phyloP scores from a whole-genome alignment of 2,888 invertebrate species.

The Pachycephus smyrnensis region DNA sequence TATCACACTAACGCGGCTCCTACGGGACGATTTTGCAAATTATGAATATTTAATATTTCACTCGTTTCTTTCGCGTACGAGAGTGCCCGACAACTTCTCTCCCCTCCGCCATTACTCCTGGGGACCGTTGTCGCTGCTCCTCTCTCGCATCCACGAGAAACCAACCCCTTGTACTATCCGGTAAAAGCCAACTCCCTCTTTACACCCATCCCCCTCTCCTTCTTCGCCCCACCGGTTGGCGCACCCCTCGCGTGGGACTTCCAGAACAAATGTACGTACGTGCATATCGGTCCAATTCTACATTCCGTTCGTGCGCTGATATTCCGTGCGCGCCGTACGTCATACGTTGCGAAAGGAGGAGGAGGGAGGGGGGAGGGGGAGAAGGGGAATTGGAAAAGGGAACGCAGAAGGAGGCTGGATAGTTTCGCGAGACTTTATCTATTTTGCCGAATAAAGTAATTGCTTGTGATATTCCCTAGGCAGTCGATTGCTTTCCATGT shows the following conservation, averaged over 20 bases:
- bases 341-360: conserved; percentile 14
- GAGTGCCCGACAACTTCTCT: no score
- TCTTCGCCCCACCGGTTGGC: background rate
- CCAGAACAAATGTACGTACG: conserved; percentile 19
- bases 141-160: no score
- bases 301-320: conserved; percentile 27
- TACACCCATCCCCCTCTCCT: background rate
- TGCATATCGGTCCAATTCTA: conserved; percentile 23
- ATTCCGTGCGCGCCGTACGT: conserved; percentile 15
- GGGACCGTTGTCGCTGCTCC: background rate
- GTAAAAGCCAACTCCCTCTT: conserved; percentile 1
- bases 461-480: no score
- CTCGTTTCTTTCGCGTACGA: no score
- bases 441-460: no score
- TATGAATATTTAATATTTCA: conserved; percentile 22
- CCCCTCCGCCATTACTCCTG: background rate
- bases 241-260: conserved; percentile 14
- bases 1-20: background rate
- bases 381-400: conserved; percentile 29
- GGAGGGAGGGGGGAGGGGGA: conserved; percentile 14
- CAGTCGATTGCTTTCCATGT: no score
- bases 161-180: no score
- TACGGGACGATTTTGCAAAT: conserved; percentile 28
- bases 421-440: no score
- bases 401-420: no score